These are phyloP conservation scores for Drosophila leonis DNA, from an alignment of 2,888 invertebrate species.

Conservation along the genomic window DNA sequence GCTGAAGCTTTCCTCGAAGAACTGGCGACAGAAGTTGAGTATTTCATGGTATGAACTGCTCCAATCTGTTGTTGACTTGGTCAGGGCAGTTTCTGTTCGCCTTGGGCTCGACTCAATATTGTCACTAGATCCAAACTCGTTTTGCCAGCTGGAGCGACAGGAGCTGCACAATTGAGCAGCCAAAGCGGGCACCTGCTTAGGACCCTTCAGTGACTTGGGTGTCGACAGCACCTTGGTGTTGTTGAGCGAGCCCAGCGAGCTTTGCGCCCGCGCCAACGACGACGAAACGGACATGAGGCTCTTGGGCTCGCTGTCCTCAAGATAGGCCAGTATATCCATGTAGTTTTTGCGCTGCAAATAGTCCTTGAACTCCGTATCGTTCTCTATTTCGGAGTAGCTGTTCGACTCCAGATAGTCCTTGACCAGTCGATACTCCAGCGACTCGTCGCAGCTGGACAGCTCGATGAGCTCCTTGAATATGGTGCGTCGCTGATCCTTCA, in stretches of 20 bases:
- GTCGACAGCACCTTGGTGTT: slow-evolving; percentile 77
- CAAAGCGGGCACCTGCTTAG: slow-evolving; percentile 60
- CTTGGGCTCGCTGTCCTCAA: slow-evolving; percentile 77
- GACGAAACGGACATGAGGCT: slow-evolving; percentile 77
- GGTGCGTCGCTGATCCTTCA: slow-evolving; percentile 79
- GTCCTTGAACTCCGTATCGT: slow-evolving; percentile 83
- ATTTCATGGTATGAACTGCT: slow-evolving; percentile 76
- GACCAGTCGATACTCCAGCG: slow-evolving; percentile 83
- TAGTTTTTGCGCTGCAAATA: slow-evolving; percentile 85
- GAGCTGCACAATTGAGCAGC: slow-evolving; percentile 66
- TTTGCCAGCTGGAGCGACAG: slow-evolving; percentile 63
- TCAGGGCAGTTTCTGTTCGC: neutral
- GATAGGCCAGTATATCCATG: slow-evolving; percentile 83
- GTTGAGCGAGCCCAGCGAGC: slow-evolving; percentile 79
- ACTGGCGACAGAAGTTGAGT: slow-evolving; percentile 81
- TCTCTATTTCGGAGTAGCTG: slow-evolving; percentile 85
- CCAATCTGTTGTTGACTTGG: neutral
- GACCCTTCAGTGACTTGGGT: slow-evolving; percentile 75
- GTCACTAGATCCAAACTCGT: slow-evolving; percentile 11
- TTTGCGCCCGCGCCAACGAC: slow-evolving; percentile 79
- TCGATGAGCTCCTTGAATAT: slow-evolving; percentile 83
- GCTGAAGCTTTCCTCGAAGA: slow-evolving; percentile 79
- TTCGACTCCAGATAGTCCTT: slow-evolving; percentile 85
- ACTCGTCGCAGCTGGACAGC: slow-evolving; percentile 83
- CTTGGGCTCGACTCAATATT: neutral